A percentile compares a stretch with the other conserved stretches of the same genome.
phyloP scores from a whole-genome alignment of 2,888 invertebrate genomes.

The Darwinula stevensoni region DNA sequence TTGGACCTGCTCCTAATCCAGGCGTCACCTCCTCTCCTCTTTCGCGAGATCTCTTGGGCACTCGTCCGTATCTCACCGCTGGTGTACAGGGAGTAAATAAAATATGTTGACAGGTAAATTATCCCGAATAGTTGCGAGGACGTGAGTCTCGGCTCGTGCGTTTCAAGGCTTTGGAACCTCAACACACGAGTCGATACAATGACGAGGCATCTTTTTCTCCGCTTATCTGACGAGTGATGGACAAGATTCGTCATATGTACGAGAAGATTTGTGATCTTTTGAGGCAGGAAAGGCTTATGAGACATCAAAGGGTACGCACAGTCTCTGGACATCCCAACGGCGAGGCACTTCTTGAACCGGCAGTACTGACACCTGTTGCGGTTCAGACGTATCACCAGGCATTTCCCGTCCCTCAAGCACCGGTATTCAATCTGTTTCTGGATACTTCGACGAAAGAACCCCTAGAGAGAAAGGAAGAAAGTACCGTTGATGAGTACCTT shows the following conservation, averaged over 20 bases:
- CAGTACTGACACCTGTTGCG: conserved; percentile 86
- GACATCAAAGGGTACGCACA: no score
- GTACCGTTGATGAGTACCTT: neutral
- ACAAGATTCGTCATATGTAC: no score
- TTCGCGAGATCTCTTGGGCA: conserved; percentile 72
- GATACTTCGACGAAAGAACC: conserved; percentile 79
- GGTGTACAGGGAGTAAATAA: no score
- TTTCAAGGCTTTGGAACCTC: no score
- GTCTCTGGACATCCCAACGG: conserved; percentile 87
- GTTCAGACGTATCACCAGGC: conserved; percentile 69
- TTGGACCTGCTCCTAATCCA: conserved; percentile 13
- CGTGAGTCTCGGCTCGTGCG: neutral
- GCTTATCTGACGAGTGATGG: no score
- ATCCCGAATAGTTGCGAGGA: no score
- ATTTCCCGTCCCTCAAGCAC: conserved; percentile 75
- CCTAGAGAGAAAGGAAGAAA: conserved; percentile 26
- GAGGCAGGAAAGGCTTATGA: no score
- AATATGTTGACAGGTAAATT: no score
- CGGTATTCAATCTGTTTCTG: conserved; percentile 90
- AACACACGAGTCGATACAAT: no score
- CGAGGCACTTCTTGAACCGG: conserved; percentile 82
- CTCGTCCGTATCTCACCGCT: conserved; percentile 88
- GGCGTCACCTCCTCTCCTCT: conserved; percentile 25
- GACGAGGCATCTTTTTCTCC: no score
- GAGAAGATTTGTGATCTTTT: no score